Conservation (phyloP, 2,888 invertebrate species). For the Quadroppia sp. region DNA sequence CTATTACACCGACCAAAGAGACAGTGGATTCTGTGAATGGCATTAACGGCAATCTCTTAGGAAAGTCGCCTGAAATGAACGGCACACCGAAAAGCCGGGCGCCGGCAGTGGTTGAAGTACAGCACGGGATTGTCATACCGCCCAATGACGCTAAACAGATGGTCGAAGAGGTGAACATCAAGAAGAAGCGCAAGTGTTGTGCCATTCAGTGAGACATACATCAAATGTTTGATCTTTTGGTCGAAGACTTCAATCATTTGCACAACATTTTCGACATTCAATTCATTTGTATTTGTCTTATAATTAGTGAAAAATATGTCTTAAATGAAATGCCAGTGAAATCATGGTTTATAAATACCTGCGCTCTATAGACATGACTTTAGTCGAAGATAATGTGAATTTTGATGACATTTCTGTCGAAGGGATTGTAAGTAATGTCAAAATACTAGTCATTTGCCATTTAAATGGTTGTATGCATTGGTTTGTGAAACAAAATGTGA, state of each 20-base stretch:
- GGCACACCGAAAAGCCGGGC: slow-evolving; percentile 30
- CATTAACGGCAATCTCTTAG: not conserved
- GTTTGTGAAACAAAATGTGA: not conserved
- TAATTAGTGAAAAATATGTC: too few relatives aligned
- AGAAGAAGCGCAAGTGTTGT: slow-evolving; percentile 94
- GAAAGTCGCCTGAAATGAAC: slow-evolving; percentile 35
- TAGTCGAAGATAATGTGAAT: not conserved
- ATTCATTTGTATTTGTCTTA: not conserved
- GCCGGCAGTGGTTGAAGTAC: slow-evolving; percentile 65
- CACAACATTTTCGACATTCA: not conserved
- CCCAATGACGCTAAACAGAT: slow-evolving; percentile 69
- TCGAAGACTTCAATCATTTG: not conserved
- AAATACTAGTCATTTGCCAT: slow-evolving; percentile 29
- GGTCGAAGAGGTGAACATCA: slow-evolving; percentile 77
- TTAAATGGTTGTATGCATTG: not conserved
- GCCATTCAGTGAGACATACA: slow-evolving; percentile 51
- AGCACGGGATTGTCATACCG: slow-evolving; percentile 62
- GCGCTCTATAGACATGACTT: slow-evolving; percentile 7
- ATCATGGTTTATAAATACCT: too few relatives aligned
- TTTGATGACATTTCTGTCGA: not conserved
- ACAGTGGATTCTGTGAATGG: slow-evolving; percentile 37
- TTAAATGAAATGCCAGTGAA: too few relatives aligned
- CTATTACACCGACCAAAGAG: slow-evolving; percentile 60
- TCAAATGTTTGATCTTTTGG: not conserved
- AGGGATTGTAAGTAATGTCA: not conserved